Evolutionary conservation across 1,140 invertebrate genomes (phyloP), one percentile per base, ranked within the genome.

Genomic region (Cardiocondyla obscurior): DNA sequence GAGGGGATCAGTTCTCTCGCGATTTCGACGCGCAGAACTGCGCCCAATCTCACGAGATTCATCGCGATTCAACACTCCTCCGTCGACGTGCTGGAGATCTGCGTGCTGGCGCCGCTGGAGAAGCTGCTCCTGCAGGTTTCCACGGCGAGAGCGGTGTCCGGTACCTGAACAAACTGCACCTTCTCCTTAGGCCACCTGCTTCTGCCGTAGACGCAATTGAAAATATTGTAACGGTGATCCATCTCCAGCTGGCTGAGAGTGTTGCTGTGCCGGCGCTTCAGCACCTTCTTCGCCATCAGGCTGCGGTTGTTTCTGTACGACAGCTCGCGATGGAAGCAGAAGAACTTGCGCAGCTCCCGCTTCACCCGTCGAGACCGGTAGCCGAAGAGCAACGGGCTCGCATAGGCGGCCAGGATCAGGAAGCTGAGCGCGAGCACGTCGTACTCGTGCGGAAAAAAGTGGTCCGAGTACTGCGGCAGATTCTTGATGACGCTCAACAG

Each of bases 341-440:
- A 95, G 84, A 96, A 92, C 70, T 95, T 95, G 46, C 95, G 94
- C 2, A 96, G 94, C 86, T 97, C 97, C 6, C 96, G 94, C 85
- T 97, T 96, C 12, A 97, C 96, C 1, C 97, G 94, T 28, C 96
- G 95, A 39, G 97, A 97, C 6, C 97, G 95, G 89, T 97, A 96
- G 10, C 97, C 97, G 91, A 97, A 98, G 28, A 98, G 94, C 90
- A 97, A 95, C 0, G 97, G 97, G 14, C 96, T 97, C 1, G 96
- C 94, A 30, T 97, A 95, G 19, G 96, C 96, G 22, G 96, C 96
- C 33, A 96, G 91, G 16, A 96, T 93, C 16, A 97, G 93, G 85
- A 97, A 94, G 51, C 96, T 95, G 42, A 97, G 92, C 12, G 95
- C 95, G 6, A 96, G 36, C 51, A 93, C 91, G 83, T 95, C 94